Evolutionary conservation across 2,888 invertebrate species (phyloP).

Genomic region (Xanthostigma xanthostigma): DNA sequence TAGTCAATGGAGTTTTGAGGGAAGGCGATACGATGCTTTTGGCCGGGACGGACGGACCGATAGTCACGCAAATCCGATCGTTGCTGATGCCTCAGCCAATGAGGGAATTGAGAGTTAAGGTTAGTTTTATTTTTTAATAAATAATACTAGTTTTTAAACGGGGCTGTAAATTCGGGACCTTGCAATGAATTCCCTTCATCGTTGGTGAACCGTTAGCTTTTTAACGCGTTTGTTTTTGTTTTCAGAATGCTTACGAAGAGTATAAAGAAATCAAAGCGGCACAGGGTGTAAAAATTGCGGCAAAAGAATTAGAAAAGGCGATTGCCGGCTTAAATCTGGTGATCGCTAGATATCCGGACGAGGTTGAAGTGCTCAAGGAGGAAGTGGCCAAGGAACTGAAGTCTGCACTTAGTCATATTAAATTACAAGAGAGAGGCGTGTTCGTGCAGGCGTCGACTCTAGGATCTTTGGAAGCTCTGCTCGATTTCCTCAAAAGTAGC

Average conservation of each 20-base stretch:
- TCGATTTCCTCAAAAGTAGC: constrained; percentile 81
- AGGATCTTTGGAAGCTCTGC: constrained; percentile 90
- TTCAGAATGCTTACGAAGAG: constrained; percentile 80
- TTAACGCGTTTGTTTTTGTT: constrained; percentile 10
- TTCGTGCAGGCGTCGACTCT: constrained; percentile 99
- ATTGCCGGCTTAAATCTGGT: constrained; percentile 89
- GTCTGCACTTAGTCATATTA: constrained; percentile 83
- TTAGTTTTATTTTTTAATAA: no score
- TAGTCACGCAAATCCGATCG: constrained; percentile 92
- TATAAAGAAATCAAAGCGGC: constrained; percentile 90
- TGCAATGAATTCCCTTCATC: neutral
- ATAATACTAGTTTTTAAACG: no score
- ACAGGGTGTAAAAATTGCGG: constrained; percentile 96
- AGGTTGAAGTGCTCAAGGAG: constrained; percentile 72
- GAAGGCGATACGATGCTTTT: constrained; percentile 91
- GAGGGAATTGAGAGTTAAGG: constrained; percentile 90
- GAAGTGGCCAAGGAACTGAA: constrained; percentile 79
- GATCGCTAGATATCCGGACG: constrained; percentile 86
- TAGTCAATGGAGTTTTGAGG: constrained; percentile 87
- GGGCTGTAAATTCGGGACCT: no score
- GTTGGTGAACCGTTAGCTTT: constrained; percentile 6
- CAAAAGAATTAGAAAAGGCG: constrained; percentile 94
- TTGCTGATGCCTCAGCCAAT: constrained; percentile 96
- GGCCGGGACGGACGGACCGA: constrained; percentile 96
- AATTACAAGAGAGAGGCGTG: constrained; percentile 81